Evolutionary conservation across 2,113 vertebrate species (phyloP), one percentile per base, ranked within the genome.

Genomic region (Tauraco erythrolophus): DNA sequence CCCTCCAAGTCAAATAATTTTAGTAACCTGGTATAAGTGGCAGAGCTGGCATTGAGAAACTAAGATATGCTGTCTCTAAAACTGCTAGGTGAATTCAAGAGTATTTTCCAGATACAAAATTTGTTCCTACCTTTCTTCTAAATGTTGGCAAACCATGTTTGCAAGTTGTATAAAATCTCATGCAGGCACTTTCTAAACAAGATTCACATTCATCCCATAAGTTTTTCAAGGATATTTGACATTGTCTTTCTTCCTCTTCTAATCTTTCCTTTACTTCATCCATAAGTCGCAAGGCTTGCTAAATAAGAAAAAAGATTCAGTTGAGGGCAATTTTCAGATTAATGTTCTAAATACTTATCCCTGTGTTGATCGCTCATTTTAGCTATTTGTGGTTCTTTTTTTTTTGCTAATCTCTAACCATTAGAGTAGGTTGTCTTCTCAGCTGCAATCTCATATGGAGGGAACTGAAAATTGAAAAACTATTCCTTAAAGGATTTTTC

Each of bases 181-280:
- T 98, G 77, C 99, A 99, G 21, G 97, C 97, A 11, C 98, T 98
- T 96, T 99, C 98, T 96, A 99, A 98, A 82, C 99, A 99, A 57
- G 98, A 97, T 78, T 98, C 96, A 97, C 99, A 99, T 95, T 98
- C 97, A 45, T 99, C 98, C 99, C 99, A 99, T 79, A 98, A 97
- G 50, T 97, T 93, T 93, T 98, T 98, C 81, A 99, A 83, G 72
- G 98, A 98, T 76, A 97, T 95, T 92, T 98, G 98, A 88, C 99
- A 99, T 61, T 98, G 97, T 84, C 97, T 98, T 98, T 99, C 99
- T 53, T 99, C 98, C 94, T 99, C 98, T 80, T 98, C 96, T 96
- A 99, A 95, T 97, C 98, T 99, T 96, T 98, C 98, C 30, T 98
- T 98, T 95, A 99, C 98, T 96, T 99, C 99, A 76, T 98, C 98